Conservation (phyloP, 2,113 vertebrate species). For the Mus musculus region GRCm39 chr4:106484501-106485000, state of each 20-base stretch:
- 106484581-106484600: accelerated
- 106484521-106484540: accelerated
- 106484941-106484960: too few relatives aligned
- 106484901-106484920: too few relatives aligned
- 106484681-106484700: too few relatives aligned
- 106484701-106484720: not conserved
- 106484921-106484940: too few relatives aligned
- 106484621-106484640: not conserved
- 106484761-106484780: not conserved
- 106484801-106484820: not conserved
- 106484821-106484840: not conserved
- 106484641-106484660: not conserved
- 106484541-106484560: accelerated
- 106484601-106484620: not conserved
- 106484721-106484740: not conserved
- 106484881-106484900: too few relatives aligned
- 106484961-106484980: too few relatives aligned
- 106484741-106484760: constrained; percentile 37
- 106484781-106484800: not conserved
- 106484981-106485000: too few relatives aligned
- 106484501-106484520: not conserved
- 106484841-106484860: not conserved
- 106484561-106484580: not conserved
- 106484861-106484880: too few relatives aligned
- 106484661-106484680: not conserved